A percentile compares a stretch with the other conserved stretches of the same genome.
Evolutionary conservation across 2,797 vertebrate species (phyloP).

Genomic region (Mormyrus proboscirostris): DNA sequence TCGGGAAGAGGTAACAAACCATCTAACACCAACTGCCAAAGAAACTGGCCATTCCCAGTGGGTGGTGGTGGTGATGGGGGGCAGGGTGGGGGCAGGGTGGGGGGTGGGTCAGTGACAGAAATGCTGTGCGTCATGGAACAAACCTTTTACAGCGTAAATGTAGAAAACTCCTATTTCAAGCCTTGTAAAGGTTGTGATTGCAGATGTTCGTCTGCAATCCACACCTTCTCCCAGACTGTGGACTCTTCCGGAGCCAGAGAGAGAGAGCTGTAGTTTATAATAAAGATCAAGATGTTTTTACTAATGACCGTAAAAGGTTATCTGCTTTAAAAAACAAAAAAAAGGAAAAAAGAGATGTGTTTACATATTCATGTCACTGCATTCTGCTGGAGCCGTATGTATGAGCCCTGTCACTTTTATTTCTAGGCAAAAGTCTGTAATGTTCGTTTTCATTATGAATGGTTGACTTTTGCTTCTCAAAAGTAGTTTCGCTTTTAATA

Average conservation of each 20-base stretch:
- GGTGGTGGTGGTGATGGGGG: slow-evolving; percentile 47
- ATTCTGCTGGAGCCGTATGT: slow-evolving; percentile 73
- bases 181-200: slow-evolving; percentile 76
- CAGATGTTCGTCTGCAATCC: slow-evolving; percentile 84
- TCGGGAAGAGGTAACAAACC: slow-evolving; percentile 96
- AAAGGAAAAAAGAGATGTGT: slow-evolving; percentile 73
- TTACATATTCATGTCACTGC: slow-evolving; percentile 94
- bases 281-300: slow-evolving; percentile 60
- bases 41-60: slow-evolving; percentile 64
- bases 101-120: slow-evolving; percentile 39
- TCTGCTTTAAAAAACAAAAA: slow-evolving; percentile 68
- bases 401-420: slow-evolving; percentile 58
- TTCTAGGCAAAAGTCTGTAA: slow-evolving; percentile 56
- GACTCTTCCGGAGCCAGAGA: slow-evolving; percentile 57
- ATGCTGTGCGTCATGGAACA: slow-evolving; percentile 79
- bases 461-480: slow-evolving; percentile 77
- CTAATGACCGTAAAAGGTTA: slow-evolving; percentile 80
- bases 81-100: slow-evolving; percentile 29
- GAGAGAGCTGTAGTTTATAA: slow-evolving; percentile 60
- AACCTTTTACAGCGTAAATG: slow-evolving; percentile 58
- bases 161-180: slow-evolving; percentile 65
- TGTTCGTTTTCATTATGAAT: slow-evolving; percentile 62
- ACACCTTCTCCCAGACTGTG: slow-evolving; percentile 70
- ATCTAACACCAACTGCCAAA: slow-evolving; percentile 71
- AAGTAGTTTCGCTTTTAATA: slow-evolving; percentile 65